Percentiles rank a stretch among this genome's conserved stretches.
These are phyloP conservation scores for Poeciliopsis infans DNA, from an alignment of 2,797 vertebrate species.

Conservation along the genomic window DNA sequence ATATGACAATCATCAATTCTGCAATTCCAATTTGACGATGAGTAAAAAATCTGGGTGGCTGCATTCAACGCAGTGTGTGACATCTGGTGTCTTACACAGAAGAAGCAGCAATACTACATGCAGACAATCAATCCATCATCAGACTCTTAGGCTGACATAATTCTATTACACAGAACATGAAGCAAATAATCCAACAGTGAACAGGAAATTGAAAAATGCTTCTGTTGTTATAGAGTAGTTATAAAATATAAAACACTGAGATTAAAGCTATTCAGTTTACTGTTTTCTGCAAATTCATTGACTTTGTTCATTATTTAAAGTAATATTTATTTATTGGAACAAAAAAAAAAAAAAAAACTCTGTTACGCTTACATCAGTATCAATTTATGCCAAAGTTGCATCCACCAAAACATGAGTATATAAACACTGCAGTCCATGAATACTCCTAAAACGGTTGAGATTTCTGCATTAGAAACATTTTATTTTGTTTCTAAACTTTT, in stretches of 20 bases:
- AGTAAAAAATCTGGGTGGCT: constrained; percentile 38
- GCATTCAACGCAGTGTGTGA: constrained; percentile 44
- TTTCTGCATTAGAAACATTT: background rate
- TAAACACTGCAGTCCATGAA: background rate
- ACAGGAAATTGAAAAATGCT: constrained; percentile 25
- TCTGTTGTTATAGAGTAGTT: constrained; percentile 25
- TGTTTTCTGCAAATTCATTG: background rate
- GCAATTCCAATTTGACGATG: constrained; percentile 47
- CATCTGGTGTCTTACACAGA: constrained; percentile 45
- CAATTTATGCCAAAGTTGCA: background rate
- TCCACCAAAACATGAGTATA: background rate
- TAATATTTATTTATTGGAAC: background rate
- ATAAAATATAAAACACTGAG: background rate
- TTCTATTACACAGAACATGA: constrained; percentile 10
- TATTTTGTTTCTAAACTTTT: background rate
- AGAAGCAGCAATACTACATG: constrained; percentile 21
- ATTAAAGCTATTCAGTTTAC: background rate
- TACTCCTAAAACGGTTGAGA: background rate
- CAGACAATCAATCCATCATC: constrained; percentile 39
- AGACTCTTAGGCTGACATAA: constrained; percentile 18
- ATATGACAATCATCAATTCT: constrained; percentile 62
- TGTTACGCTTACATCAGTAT: background rate
- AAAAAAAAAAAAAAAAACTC: background rate
- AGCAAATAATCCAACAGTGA: constrained; percentile 11
- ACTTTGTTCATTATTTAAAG: background rate